These are phyloP conservation scores for Leptothorax acervorum DNA, from an alignment of 2,888 invertebrate genomes.

Conservation along the genomic window DNA sequence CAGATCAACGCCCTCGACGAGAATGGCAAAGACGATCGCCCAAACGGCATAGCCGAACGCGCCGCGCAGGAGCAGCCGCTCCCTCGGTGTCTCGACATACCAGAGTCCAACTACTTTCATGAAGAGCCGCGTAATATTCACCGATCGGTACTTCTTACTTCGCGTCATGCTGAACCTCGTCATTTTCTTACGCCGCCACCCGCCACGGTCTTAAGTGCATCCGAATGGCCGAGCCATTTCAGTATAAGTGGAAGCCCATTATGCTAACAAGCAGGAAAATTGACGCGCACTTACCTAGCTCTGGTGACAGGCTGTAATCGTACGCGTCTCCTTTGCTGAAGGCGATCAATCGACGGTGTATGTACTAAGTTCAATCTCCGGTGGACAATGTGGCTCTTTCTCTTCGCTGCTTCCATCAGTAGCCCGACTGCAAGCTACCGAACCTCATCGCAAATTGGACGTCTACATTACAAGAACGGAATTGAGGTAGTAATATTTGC, in stretches of 20 bases:
- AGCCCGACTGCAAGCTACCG: not conserved
- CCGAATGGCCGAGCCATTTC: constrained; percentile 2
- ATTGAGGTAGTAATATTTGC: not conserved
- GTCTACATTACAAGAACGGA: not conserved
- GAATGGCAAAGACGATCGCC: constrained; percentile 66
- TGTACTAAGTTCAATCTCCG: constrained; percentile 16
- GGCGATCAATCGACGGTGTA: constrained; percentile 2
- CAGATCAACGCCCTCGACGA: constrained; percentile 68
- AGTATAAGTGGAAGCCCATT: constrained; percentile 38
- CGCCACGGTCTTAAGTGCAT: constrained; percentile 10
- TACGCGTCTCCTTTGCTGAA: not conserved
- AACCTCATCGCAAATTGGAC: constrained; percentile 13
- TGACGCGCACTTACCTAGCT: constrained; percentile 29
- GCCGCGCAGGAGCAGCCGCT: constrained; percentile 59
- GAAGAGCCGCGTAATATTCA: constrained; percentile 68
- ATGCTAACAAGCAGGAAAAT: constrained; percentile 36
- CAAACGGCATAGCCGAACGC: constrained; percentile 67
- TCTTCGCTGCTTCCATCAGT: not conserved
- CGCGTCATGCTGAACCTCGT: constrained; percentile 50
- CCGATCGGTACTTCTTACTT: constrained; percentile 63
- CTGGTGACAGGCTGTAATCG: constrained; percentile 35
- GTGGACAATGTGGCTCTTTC: constrained; percentile 11
- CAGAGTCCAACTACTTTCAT: constrained; percentile 75
- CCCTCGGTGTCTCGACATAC: constrained; percentile 63
- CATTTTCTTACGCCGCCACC: constrained; percentile 14